These are phyloP conservation scores for Ranitomeya imitator DNA, from an alignment of 2,113 vertebrate species.

Conservation along the genomic window DNA sequence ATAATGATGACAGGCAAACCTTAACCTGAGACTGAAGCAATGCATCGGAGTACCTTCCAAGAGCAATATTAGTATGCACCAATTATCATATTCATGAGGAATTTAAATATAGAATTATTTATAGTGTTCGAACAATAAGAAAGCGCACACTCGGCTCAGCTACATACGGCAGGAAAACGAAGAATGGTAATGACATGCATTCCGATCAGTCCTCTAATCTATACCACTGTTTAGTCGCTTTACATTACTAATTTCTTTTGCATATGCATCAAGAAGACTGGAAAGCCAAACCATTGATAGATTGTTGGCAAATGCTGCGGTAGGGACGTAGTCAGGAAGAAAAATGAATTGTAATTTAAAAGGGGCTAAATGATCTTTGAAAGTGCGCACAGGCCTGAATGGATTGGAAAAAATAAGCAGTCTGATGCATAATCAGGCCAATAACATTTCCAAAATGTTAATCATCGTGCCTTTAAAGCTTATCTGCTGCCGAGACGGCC, in stretches of 20 bases:
- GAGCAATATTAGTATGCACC: neutral
- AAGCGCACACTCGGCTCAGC: neutral
- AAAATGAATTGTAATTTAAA: constrained; percentile 27
- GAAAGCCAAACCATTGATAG: constrained; percentile 7
- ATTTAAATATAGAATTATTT: constrained; percentile 26
- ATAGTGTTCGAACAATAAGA: neutral
- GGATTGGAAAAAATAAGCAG: constrained; percentile 12
- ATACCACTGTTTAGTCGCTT: neutral
- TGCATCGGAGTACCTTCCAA: neutral
- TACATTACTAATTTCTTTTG: neutral
- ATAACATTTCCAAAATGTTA: constrained; percentile 49
- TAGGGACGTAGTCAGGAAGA: constrained; percentile 9
- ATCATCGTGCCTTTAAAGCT: constrained; percentile 38
- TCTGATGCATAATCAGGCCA: constrained; percentile 31
- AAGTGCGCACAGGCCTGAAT: neutral
- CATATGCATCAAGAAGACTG: neutral
- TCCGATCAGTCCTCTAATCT: neutral
- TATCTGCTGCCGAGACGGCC: constrained; percentile 3
- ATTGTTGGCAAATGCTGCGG: neutral
- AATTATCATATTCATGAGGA: constrained; percentile 16
- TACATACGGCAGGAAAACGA: neutral
- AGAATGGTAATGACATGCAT: neutral
- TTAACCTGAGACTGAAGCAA: neutral
- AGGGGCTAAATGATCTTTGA: constrained; percentile 21
- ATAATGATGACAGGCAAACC: neutral